phyloP scores from a whole-genome alignment of 2,113 vertebrate genomes.

The Petaurus breviceps region DNA sequence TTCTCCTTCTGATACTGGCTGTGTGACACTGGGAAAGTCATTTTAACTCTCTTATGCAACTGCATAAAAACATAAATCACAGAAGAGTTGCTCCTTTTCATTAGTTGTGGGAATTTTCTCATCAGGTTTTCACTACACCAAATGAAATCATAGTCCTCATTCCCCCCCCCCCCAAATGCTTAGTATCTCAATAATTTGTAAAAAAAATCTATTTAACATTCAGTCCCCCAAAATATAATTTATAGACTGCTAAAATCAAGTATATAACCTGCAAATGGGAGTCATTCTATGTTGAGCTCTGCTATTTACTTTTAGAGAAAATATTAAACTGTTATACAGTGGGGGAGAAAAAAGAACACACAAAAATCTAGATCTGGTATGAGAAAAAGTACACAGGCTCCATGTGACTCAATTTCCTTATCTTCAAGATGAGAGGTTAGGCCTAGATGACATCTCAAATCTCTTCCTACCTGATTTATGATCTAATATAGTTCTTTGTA shows the following conservation, averaged over 20 bases:
- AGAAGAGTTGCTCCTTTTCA: background rate
- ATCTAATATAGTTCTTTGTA: background rate
- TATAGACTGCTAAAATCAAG: slow-evolving; percentile 32
- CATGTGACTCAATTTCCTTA: background rate
- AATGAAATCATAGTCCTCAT: background rate
- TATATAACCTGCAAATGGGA: background rate
- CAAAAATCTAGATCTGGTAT: background rate
- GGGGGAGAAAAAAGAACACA: background rate
- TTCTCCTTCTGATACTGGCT: background rate
- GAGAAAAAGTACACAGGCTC: background rate
- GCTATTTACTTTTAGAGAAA: slow-evolving; percentile 53
- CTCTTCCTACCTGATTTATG: background rate
- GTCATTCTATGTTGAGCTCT: slow-evolving; percentile 28
- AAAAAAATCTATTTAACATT: background rate
- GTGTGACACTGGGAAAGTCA: background rate
- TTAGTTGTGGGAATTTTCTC: background rate
- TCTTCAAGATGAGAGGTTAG: background rate
- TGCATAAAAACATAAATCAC: background rate
- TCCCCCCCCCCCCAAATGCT: background rate
- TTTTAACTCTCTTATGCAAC: background rate
- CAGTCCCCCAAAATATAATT: slow-evolving; percentile 15
- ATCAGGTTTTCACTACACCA: background rate
- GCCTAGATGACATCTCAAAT: background rate
- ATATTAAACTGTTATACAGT: background rate
- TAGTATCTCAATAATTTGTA: slow-evolving; percentile 9